These are phyloP conservation scores for Microchirus variegatus DNA, from an alignment of 2,797 vertebrate species.

Conservation along the genomic window DNA sequence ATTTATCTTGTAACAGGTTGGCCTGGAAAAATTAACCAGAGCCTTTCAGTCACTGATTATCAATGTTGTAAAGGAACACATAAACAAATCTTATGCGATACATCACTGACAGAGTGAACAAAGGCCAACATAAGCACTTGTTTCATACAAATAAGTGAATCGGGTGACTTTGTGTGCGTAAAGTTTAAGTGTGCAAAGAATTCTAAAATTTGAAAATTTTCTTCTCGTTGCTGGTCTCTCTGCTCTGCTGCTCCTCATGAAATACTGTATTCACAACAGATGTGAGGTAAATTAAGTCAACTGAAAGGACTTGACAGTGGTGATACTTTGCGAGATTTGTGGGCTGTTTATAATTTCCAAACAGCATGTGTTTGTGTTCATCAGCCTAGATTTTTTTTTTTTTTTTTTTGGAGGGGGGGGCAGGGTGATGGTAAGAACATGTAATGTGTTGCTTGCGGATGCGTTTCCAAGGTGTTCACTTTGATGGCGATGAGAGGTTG, in stretches of 20 bases:
- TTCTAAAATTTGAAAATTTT: too few relatives aligned
- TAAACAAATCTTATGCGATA: too few relatives aligned
- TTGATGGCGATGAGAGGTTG: slow-evolving; percentile 68
- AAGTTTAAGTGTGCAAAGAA: too few relatives aligned
- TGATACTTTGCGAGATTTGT: slow-evolving; percentile 17
- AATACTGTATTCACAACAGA: slow-evolving; percentile 28
- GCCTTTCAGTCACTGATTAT: too few relatives aligned
- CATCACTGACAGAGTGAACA: too few relatives aligned
- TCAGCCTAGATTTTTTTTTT: slow-evolving; percentile 42
- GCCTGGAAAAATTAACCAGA: too few relatives aligned
- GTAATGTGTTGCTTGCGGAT: slow-evolving; percentile 69
- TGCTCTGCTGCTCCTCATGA: neutral
- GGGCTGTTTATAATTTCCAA: slow-evolving; percentile 43
- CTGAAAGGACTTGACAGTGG: slow-evolving; percentile 8
- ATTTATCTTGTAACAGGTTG: too few relatives aligned
- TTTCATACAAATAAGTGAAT: too few relatives aligned
- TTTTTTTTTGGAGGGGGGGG: slow-evolving; percentile 36
- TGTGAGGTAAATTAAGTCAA: slow-evolving; percentile 31
- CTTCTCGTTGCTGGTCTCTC: neutral
- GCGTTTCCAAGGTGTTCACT: slow-evolving; percentile 83
- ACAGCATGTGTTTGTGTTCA: slow-evolving; percentile 73
- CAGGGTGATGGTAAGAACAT: slow-evolving; percentile 34
- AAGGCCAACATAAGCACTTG: too few relatives aligned
- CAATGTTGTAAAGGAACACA: too few relatives aligned
- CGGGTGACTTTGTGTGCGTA: too few relatives aligned